Conservation (phyloP, 2,888 invertebrate species). For the Mechanitis messenoides region DNA sequence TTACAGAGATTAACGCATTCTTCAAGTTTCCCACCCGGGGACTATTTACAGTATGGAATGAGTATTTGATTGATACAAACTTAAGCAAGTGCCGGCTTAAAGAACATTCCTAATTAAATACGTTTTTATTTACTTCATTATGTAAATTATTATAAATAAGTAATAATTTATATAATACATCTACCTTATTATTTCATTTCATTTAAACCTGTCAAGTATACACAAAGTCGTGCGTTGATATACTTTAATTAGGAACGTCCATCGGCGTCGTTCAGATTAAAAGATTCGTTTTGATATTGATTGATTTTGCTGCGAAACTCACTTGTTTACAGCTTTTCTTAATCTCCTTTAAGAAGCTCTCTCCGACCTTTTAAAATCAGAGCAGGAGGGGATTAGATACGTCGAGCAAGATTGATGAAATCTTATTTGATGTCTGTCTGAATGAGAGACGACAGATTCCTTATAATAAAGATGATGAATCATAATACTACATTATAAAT, state of each 20-base stretch:
- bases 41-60: constrained; percentile 3
- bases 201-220: constrained; percentile 4
- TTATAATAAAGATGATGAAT: constrained; percentile 20
- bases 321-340: constrained; percentile 39
- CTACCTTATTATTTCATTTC: neutral
- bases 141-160: too few relatives aligned
- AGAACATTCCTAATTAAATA: neutral
- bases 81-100: neutral
- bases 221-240: constrained; percentile 40
- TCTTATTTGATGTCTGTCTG: constrained; percentile 20
- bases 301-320: constrained; percentile 58
- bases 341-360: constrained; percentile 37
- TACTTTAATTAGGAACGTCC: constrained; percentile 60
- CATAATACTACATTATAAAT: neutral
- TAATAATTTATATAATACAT: neutral
- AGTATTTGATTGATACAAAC: neutral
- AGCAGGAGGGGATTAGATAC: constrained; percentile 48
- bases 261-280: constrained; percentile 50
- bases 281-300: constrained; percentile 63
- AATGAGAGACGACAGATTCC: constrained; percentile 27
- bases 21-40: constrained; percentile 13
- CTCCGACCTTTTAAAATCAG: constrained; percentile 36
- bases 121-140: neutral
- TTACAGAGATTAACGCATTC: constrained; percentile 20
- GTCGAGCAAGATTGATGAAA: constrained; percentile 44